A percentile compares a stretch with the other conserved stretches of the same genome.
These are phyloP conservation scores for Ascaphus truei DNA, from an alignment of 2,113 vertebrate genomes.

Conservation along the genomic window DNA sequence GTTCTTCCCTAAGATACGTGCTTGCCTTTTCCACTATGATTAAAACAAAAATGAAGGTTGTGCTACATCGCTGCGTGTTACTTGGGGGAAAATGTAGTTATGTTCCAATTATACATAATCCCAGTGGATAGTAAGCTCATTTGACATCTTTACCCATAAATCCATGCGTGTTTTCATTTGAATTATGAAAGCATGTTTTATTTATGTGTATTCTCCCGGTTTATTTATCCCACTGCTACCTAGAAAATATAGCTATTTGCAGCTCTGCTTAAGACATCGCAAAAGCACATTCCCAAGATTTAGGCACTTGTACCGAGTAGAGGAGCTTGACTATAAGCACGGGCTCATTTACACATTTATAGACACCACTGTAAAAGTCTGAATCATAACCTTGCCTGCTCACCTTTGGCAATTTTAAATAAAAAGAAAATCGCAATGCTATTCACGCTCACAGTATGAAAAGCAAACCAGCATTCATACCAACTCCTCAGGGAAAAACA, in stretches of 20 bases:
- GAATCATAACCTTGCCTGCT: conserved; percentile 3
- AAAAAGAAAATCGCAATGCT: conserved; percentile 28
- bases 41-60: no score
- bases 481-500: conserved; percentile 2
- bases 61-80: no score
- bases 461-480: background rate
- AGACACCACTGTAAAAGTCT: conserved; percentile 6
- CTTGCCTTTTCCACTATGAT: no score
- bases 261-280: background rate
- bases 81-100: no score
- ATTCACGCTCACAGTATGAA: conserved; percentile 26
- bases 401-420: conserved; percentile 26
- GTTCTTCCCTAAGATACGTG: no score
- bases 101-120: no score
- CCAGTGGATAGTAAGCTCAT: no score
- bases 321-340: background rate
- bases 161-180: no score
- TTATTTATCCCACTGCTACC: background rate
- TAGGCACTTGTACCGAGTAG: background rate
- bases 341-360: conserved; percentile 29
- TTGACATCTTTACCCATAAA: no score
- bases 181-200: conserved; percentile 9
- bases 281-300: background rate
- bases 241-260: background rate
- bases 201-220: background rate